Conservation (phyloP, 2,888 invertebrate genomes). For the Aproaerema taeniolella region DNA sequence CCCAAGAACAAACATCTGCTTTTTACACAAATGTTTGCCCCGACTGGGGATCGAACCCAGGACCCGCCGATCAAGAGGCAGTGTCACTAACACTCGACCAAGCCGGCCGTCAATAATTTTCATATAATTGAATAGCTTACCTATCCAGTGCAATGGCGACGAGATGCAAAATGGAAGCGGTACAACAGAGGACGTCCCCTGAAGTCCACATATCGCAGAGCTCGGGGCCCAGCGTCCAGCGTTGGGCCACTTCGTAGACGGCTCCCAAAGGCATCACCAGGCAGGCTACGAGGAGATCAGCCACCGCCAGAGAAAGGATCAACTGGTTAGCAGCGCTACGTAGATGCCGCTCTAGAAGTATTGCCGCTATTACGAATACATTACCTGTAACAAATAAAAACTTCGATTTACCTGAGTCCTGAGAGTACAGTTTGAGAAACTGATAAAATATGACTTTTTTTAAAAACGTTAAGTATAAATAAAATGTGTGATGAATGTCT, state of each 20-base stretch:
- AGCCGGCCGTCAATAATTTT: no score
- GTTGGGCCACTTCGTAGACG: conserved; percentile 86
- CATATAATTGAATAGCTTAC: conserved; percentile 56
- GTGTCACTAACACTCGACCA: no score
- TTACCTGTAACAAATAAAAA: conserved; percentile 82
- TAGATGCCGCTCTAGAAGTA: conserved; percentile 89
- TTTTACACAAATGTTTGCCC: no score
- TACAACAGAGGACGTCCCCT: conserved; percentile 94
- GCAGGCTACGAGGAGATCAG: conserved; percentile 93
- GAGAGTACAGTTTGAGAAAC: no score
- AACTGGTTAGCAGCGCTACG: conserved; percentile 94
- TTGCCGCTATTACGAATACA: conserved; percentile 95
- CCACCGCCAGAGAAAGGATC: conserved; percentile 93
- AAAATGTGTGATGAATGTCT: no score
- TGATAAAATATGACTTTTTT: no score
- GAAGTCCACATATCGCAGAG: conserved; percentile 97
- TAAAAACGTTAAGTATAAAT: no score
- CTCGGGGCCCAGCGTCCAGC: conserved; percentile 91
- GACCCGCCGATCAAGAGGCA: no score
- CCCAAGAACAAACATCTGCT: no score
- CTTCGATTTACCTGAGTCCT: no score
- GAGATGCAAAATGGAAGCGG: conserved; percentile 87
- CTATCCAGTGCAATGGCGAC: conserved; percentile 90
- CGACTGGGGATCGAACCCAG: no score
- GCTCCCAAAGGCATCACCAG: conserved; percentile 87